Base-by-base conservation (phyloP, 1,140 invertebrate species). In the Psix sp. region DNA sequence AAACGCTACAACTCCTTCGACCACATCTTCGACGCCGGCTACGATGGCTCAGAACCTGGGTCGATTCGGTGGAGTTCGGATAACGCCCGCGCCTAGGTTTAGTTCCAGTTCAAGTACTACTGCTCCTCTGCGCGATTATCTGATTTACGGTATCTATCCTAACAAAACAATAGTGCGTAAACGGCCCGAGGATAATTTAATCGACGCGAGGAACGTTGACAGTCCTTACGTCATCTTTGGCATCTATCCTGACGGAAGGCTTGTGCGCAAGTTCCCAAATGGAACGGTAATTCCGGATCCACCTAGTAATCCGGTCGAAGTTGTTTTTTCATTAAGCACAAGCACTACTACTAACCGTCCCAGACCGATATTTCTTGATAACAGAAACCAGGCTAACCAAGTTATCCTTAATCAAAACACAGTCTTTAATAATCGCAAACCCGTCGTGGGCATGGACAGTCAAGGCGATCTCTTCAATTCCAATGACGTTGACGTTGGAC, bases 141-240 rank as follows among this genome's bases (percentile, higher is more conserved):
- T 89, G 40, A 89, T 93, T 62, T 93, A 92, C 78, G 92, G 91
- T 75, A 91, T 93, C 73, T 89, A 92, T 74, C 90, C 91, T 17
- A 93, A 93, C 81, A 93, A 92, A 82, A 93, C 92, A 36, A 91
- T 93, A 76, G 90, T 93, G 76, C 89, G 91, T 80, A 93, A 93
- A 86, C 88, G 90, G 59, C 91, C 91, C 60, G 90, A 90, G 78
- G 89, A 91, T 77, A 89, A 91, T 78, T 75, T 89, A 74, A 88
- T 91, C 80, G 90, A 90, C 78, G 85, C 89, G 77, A 89, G 91
- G 80, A 91, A 90, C 82, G 88, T 91, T 77, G 88, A 91, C 73
- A 91, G 90, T 76, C 91, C 91, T 52, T 92, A 90, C 81, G 89
- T 92, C 68, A 89, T 93, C 82, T 91, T 92, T 78, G 91, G 91